Evolutionary conservation across 2,797 vertebrate species (phyloP).

Genomic region (Crotalus adamanteus): DNA sequence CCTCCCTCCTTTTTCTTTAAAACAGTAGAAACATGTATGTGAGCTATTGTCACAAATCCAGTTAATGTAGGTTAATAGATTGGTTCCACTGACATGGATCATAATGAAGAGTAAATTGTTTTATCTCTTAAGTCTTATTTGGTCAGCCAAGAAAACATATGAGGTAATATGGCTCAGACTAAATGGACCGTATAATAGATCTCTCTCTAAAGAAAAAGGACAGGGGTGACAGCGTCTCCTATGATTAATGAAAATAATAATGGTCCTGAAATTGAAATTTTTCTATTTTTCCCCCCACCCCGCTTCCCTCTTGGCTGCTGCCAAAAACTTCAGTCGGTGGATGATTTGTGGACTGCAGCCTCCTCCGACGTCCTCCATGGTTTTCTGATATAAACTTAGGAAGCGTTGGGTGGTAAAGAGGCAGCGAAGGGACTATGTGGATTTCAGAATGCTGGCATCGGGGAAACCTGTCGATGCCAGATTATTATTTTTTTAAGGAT

Average conservation of each 20-base stretch:
- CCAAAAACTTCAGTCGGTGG: slow-evolving; percentile 84
- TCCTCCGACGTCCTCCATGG: slow-evolving; percentile 66
- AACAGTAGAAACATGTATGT: slow-evolving; percentile 69
- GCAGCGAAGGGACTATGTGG: slow-evolving; percentile 37
- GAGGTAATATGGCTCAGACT: slow-evolving; percentile 98
- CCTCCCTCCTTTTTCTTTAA: slow-evolving; percentile 63
- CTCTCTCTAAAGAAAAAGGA: slow-evolving; percentile 97
- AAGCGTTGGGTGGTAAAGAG: slow-evolving; percentile 26
- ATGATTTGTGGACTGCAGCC: slow-evolving; percentile 90
- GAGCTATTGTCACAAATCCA: slow-evolving; percentile 89
- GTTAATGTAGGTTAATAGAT: slow-evolving; percentile 99
- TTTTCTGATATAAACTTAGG: slow-evolving; percentile 63
- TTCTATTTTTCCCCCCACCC: slow-evolving; percentile 83
- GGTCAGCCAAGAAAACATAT: slow-evolving; percentile 99
- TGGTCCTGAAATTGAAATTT: slow-evolving; percentile 98
- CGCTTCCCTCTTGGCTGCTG: slow-evolving; percentile 80
- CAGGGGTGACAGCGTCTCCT: slow-evolving; percentile 90
- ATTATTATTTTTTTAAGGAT: background rate
- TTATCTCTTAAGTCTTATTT: slow-evolving; percentile 99
- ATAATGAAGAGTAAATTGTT: slow-evolving; percentile 99
- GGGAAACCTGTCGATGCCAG: background rate
- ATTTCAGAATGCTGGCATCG: slow-evolving; percentile 40
- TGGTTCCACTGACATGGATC: slow-evolving; percentile 99
- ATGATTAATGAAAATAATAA: slow-evolving; percentile 99
- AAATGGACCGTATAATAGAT: slow-evolving; percentile 99